Percentiles rank a stretch among this genome's conserved stretches.
These are phyloP conservation scores for Drosophila pectinifera DNA, from an alignment of 1,140 invertebrate species.

Conservation along the genomic window DNA sequence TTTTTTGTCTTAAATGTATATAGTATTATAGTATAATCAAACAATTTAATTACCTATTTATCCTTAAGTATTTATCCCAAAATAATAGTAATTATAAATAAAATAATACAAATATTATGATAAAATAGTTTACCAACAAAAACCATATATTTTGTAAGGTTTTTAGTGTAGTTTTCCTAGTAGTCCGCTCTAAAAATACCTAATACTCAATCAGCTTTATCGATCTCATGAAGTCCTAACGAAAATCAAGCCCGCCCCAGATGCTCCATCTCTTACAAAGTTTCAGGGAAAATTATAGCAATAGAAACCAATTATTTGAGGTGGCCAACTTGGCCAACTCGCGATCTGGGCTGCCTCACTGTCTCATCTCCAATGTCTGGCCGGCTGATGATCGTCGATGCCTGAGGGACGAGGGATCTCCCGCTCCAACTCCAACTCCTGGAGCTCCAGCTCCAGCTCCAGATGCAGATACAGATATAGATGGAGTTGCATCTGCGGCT, in stretches of 20 bases:
- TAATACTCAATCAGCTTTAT: constrained; percentile 17
- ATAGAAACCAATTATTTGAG: constrained; percentile 26
- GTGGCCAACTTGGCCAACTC: constrained; percentile 24
- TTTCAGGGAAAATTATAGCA: constrained; percentile 32
- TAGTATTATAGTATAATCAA: not conserved
- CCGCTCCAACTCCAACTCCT: not conserved
- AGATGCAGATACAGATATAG: no score
- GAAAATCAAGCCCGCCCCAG: constrained; percentile 6
- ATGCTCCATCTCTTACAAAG: constrained; percentile 17
- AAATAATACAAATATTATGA: not conserved
- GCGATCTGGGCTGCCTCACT: constrained; percentile 23
- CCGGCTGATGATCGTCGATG: constrained; percentile 36
- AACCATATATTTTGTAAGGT: no score
- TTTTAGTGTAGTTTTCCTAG: not conserved
- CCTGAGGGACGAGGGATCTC: constrained; percentile 28
- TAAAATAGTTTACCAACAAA: not conserved
- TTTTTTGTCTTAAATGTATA: not conserved
- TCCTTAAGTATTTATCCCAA: not conserved
- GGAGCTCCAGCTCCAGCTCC: not conserved
- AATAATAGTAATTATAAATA: no score
- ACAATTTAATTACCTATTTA: not conserved
- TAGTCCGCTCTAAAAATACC: not conserved
- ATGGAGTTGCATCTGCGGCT: no score
- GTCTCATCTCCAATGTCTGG: constrained; percentile 44
- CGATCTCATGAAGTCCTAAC: constrained; percentile 14